A percentile compares a stretch with the other conserved stretches of the same genome.
phyloP scores from a whole-genome alignment of 2,797 vertebrate genomes.

The Cossypha polioptera region DNA sequence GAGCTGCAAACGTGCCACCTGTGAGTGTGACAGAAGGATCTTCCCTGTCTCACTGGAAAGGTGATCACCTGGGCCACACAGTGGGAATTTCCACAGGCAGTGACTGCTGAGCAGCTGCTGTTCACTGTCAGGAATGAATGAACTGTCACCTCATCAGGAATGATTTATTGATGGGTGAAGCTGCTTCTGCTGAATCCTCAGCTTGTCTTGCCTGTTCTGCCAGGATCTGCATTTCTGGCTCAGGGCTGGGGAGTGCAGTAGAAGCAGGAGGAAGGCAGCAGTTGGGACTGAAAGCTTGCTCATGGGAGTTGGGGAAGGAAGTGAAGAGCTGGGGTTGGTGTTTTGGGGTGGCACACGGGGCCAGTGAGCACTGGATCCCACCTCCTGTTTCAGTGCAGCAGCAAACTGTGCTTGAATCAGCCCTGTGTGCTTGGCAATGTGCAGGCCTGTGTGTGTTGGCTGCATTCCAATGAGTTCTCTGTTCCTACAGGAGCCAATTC shows the following conservation, averaged over 20 bases:
- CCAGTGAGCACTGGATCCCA: background rate
- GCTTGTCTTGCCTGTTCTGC: background rate
- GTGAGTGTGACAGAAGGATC: background rate
- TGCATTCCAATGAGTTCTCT: background rate
- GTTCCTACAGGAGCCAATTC: constrained; percentile 79
- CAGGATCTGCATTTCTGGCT: background rate
- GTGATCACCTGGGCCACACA: background rate
- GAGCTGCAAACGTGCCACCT: background rate
- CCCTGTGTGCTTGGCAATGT: background rate
- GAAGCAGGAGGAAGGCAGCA: background rate
- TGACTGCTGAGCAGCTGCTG: background rate
- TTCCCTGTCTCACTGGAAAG: background rate
- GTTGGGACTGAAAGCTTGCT: background rate
- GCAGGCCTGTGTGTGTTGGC: background rate
- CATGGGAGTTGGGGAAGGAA: background rate
- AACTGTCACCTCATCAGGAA: background rate
- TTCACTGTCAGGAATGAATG: background rate
- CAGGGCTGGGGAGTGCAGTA: background rate
- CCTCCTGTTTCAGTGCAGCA: background rate
- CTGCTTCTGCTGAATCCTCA: background rate
- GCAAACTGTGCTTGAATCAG: background rate
- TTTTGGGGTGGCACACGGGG: accelerated
- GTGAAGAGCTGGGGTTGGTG: background rate
- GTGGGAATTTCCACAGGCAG: background rate
- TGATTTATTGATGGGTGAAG: background rate